Conservation (phyloP, 2,113 vertebrate genomes). For the Balaeniceps rex region DNA sequence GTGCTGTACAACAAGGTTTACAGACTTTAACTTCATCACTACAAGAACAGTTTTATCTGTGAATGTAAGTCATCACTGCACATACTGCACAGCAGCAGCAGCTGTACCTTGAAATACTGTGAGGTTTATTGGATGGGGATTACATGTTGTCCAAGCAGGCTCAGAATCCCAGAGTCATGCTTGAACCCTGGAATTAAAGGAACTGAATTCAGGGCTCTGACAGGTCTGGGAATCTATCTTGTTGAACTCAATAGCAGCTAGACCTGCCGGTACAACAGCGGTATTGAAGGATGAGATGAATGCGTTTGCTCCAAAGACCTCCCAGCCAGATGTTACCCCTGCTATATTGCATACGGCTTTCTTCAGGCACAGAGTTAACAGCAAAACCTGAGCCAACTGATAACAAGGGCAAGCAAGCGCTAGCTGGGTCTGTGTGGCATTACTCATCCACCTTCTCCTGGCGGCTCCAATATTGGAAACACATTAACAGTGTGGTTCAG, state of each 20-base stretch:
- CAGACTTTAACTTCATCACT: not conserved
- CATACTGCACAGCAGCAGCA: not conserved
- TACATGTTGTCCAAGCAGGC: not conserved
- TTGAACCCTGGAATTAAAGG: not conserved
- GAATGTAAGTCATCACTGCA: not conserved
- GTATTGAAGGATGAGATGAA: not conserved
- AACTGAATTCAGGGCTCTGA: not conserved
- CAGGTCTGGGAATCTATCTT: not conserved
- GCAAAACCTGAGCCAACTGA: not conserved
- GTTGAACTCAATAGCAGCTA: not conserved
- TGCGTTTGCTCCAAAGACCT: not conserved
- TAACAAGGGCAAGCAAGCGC: not conserved
- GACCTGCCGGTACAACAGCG: not conserved
- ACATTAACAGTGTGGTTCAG: not conserved
- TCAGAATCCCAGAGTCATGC: not conserved
- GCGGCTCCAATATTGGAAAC: not conserved
- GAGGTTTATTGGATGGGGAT: not conserved
- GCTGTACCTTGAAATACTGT: not conserved
- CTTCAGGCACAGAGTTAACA: not conserved
- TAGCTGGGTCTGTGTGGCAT: not conserved
- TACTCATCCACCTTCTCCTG: not conserved
- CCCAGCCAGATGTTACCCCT: constrained; percentile 14
- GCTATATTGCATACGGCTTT: not conserved
- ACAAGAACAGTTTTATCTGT: not conserved
- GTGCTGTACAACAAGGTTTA: not conserved